Evolutionary conservation across 2,113 vertebrate species (phyloP).

Genomic region (Isichthys henryi): DNA sequence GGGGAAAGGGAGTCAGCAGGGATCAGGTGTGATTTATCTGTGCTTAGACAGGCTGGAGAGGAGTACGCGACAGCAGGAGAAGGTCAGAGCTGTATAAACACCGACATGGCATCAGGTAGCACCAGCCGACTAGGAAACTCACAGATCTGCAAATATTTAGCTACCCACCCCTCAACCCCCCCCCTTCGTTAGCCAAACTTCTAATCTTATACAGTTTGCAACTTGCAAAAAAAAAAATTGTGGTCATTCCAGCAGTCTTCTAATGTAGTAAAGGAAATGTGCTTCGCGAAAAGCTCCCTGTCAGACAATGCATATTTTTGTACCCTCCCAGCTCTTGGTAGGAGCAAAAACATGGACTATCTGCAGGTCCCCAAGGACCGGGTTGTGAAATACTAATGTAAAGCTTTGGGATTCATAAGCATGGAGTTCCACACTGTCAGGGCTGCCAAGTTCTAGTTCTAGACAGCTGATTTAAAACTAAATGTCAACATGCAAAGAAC

Average conservation of each 20-base stretch:
- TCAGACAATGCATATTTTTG: background rate
- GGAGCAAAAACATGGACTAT: background rate
- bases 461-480: background rate
- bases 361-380: background rate
- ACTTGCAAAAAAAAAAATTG: background rate
- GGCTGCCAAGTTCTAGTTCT: background rate
- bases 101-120: slow-evolving; percentile 8
- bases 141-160: background rate
- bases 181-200: background rate
- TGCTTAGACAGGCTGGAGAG: slow-evolving; percentile 27
- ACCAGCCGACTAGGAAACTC: slow-evolving; percentile 5
- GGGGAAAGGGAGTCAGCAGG: slow-evolving; percentile 5
- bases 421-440: background rate
- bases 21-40: slow-evolving; percentile 38
- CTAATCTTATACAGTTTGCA: background rate
- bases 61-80: slow-evolving; percentile 29
- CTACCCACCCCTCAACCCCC: background rate
- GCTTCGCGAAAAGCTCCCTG: background rate
- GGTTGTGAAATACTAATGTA: background rate
- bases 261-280: background rate
- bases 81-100: slow-evolving; percentile 48
- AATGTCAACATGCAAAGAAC: background rate
- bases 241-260: background rate
- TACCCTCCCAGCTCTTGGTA: background rate
- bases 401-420: background rate